A percentile compares a stretch with the other conserved stretches of the same genome.
These are phyloP conservation scores for Coranthus polyacanthus DNA, from an alignment of 2,797 vertebrate species.

Conservation along the genomic window DNA sequence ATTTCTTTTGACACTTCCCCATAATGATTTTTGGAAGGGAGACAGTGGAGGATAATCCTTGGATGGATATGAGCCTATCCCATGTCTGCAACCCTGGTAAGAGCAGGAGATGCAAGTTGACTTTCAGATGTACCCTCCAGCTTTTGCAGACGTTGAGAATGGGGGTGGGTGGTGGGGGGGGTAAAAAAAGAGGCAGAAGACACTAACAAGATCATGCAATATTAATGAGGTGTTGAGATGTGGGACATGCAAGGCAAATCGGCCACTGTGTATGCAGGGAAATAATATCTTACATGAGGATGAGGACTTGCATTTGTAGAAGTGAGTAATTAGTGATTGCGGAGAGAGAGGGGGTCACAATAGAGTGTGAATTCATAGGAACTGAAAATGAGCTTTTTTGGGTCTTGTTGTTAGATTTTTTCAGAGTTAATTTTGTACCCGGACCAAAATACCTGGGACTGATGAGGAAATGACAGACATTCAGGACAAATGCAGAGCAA, in stretches of 20 bases:
- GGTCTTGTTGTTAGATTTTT: not conserved
- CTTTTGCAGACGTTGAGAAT: slow-evolving; percentile 39
- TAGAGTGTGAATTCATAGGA: not conserved
- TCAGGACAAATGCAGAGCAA: slow-evolving; percentile 8
- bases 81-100: slow-evolving; percentile 45
- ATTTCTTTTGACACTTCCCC: slow-evolving; percentile 69
- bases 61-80: slow-evolving; percentile 61
- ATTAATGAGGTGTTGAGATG: slow-evolving; percentile 77
- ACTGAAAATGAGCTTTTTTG: not conserved
- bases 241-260: slow-evolving; percentile 71
- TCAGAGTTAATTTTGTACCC: not conserved
- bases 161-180: slow-evolving; percentile 12
- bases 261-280: slow-evolving; percentile 53
- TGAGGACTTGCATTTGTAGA: slow-evolving; percentile 24
- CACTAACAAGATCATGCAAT: slow-evolving; percentile 75
- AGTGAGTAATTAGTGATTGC: slow-evolving; percentile 13
- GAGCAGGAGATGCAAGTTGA: slow-evolving; percentile 53
- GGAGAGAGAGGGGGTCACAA: not conserved
- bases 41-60: slow-evolving; percentile 66
- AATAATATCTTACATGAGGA: slow-evolving; percentile 64
- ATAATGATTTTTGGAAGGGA: slow-evolving; percentile 56
- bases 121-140: slow-evolving; percentile 60
- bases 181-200: slow-evolving; percentile 56
- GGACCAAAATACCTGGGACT: not conserved
- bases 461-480: slow-evolving; percentile 12